Conservation (phyloP, 92 coral and sea anemone genomes). For the Plumapathes pennacea region DNA sequence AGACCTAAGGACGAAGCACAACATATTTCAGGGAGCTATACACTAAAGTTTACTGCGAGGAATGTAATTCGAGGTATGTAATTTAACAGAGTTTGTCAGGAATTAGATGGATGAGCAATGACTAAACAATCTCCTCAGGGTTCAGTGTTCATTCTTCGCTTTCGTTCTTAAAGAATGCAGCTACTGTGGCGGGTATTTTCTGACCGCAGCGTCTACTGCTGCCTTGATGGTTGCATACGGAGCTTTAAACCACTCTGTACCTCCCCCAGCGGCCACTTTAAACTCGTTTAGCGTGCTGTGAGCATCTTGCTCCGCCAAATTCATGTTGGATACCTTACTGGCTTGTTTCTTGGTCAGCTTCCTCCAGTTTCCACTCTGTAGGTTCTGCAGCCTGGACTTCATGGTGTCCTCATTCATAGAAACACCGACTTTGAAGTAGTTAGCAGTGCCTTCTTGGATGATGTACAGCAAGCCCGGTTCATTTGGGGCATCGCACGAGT, state of each 20-base stretch:
- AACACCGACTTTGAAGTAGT: conserved; percentile 29
- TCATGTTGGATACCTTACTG: conserved; percentile 11
- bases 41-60: too few species aligned
- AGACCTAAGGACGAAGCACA: too few species aligned
- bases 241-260: conserved; percentile 10
- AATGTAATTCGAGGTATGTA: too few species aligned
- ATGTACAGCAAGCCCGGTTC: conserved; percentile 22
- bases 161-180: too few species aligned
- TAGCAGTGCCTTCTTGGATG: conserved; percentile 10
- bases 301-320: conserved; percentile 5
- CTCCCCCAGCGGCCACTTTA: conserved; percentile 12
- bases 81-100: too few species aligned
- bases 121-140: too few species aligned
- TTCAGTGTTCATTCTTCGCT: too few species aligned
- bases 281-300: neutral
- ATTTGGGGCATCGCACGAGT: too few species aligned
- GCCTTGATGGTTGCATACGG: conserved; percentile 6
- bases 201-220: conserved; percentile 8
- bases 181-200: conserved; percentile 11
- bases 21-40: too few species aligned
- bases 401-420: neutral
- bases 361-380: conserved; percentile 32
- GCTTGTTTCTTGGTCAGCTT: neutral
- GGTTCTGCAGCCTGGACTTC: conserved; percentile 1
- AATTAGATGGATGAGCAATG: too few species aligned